These are phyloP conservation scores for Trachelus tabidus DNA, from an alignment of 2,888 invertebrate species.

Conservation along the genomic window DNA sequence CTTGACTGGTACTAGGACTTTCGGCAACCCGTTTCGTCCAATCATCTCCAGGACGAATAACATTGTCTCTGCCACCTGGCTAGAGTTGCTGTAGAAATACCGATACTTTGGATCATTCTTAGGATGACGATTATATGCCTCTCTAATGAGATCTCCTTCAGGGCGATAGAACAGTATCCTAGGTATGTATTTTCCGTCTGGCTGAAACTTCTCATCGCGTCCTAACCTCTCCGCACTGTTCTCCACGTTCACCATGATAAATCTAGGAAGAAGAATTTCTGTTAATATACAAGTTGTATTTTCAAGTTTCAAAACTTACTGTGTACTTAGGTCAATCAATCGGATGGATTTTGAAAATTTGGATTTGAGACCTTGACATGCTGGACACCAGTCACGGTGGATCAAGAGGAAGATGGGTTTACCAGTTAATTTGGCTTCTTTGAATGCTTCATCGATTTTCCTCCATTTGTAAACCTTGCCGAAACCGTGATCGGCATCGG, in stretches of 20 bases:
- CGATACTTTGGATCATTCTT: slow-evolving; percentile 71
- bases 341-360: slow-evolving; percentile 71
- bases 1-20: background rate
- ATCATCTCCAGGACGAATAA: slow-evolving; percentile 53
- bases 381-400: slow-evolving; percentile 76
- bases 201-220: slow-evolving; percentile 67
- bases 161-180: slow-evolving; percentile 75
- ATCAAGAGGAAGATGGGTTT: slow-evolving; percentile 76
- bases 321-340: slow-evolving; percentile 70
- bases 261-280: slow-evolving; percentile 55
- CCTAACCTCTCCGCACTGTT: slow-evolving; percentile 70
- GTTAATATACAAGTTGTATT: background rate
- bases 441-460: slow-evolving; percentile 39
- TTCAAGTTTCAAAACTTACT: slow-evolving; percentile 33
- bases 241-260: slow-evolving; percentile 75
- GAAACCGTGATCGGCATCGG: slow-evolving; percentile 34
- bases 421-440: slow-evolving; percentile 34
- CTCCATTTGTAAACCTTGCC: slow-evolving; percentile 45
- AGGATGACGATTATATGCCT: slow-evolving; percentile 72
- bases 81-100: slow-evolving; percentile 69
- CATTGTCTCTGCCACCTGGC: slow-evolving; percentile 70
- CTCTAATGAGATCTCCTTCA: slow-evolving; percentile 68
- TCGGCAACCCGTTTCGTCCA: slow-evolving; percentile 6
- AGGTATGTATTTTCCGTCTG: slow-evolving; percentile 77
- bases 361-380: slow-evolving; percentile 74